These are phyloP conservation scores for Chionodraco myersi DNA, from an alignment of 2,113 vertebrate species.

Conservation along the genomic window DNA sequence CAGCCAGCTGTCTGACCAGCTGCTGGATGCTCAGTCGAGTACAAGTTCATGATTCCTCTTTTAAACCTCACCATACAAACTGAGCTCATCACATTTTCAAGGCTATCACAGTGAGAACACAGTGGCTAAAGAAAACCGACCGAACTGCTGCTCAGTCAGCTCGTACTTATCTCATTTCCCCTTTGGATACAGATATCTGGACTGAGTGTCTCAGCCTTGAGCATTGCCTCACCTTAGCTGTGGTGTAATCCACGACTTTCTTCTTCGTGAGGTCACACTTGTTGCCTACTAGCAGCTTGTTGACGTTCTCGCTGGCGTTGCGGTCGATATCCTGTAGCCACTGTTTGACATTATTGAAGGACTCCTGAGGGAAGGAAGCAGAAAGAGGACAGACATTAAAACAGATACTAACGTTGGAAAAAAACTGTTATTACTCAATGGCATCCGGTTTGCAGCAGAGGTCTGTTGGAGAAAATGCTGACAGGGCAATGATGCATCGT, in stretches of 20 bases:
- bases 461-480: neutral
- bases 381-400: neutral
- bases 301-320: constrained; percentile 98
- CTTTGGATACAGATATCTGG: neutral
- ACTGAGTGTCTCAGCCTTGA: neutral
- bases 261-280: constrained; percentile 97
- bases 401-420: neutral
- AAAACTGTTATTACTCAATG: neutral
- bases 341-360: constrained; percentile 98
- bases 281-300: constrained; percentile 98
- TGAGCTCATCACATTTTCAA: neutral
- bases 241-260: constrained; percentile 98
- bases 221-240: constrained; percentile 88
- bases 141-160: neutral
- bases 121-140: neutral
- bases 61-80: neutral
- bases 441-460: neutral
- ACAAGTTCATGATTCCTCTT: neutral
- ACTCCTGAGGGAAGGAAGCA: constrained; percentile 84
- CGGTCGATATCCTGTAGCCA: constrained; percentile 99
- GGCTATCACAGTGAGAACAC: neutral
- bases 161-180: neutral
- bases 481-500: neutral
- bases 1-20: neutral
- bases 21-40: neutral